Conservation (phyloP, 2,888 invertebrate genomes). For the Invenusta paracnida region DNA sequence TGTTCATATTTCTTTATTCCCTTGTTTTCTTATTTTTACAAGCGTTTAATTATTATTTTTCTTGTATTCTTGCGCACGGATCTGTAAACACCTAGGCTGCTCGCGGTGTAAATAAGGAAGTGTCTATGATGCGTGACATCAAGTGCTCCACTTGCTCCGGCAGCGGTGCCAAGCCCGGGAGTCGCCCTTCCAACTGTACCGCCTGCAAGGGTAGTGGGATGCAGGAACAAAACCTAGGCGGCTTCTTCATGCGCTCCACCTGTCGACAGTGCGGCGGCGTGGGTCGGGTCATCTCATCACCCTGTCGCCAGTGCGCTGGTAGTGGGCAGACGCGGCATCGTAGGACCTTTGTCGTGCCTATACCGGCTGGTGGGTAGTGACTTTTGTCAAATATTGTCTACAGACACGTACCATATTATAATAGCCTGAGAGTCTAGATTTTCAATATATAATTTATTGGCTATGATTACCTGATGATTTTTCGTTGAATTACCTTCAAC, state of each 20-base stretch:
- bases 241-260: conserved; percentile 91
- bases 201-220: conserved; percentile 94
- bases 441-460: too few species aligned
- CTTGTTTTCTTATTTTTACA: too few species aligned
- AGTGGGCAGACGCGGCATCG: conserved; percentile 84
- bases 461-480: too few species aligned
- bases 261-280: conserved; percentile 71
- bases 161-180: conserved; percentile 79
- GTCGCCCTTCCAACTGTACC: conserved; percentile 75
- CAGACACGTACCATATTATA: too few species aligned
- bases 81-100: too few species aligned
- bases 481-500: too few species aligned
- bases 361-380: conserved; percentile 74
- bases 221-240: conserved; percentile 68
- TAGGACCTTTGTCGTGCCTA: conserved; percentile 81
- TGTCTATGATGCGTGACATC: conserved; percentile 83
- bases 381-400: too few species aligned
- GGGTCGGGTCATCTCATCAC: conserved; percentile 78
- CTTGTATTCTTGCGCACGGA: too few species aligned
- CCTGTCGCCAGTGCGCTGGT: conserved; percentile 85
- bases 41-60: too few species aligned
- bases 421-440: too few species aligned
- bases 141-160: conserved; percentile 84
- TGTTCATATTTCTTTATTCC: too few species aligned
- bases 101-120: conserved; percentile 86